phyloP scores from a whole-genome alignment of 2,113 vertebrate genomes.

The Sorex fumeus region DNA sequence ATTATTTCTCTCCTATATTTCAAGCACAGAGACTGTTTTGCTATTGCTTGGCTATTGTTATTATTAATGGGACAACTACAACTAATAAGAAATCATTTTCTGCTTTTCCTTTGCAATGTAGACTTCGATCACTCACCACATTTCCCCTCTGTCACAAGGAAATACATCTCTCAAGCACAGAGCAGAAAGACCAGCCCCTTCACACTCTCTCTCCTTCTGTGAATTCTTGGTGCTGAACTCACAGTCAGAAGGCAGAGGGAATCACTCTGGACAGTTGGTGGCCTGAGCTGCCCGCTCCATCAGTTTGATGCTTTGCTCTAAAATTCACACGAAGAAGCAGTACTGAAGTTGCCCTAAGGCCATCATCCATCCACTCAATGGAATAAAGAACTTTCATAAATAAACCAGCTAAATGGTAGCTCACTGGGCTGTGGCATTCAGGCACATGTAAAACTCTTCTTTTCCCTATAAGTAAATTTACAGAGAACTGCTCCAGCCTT shows the following conservation, averaged over 20 bases:
- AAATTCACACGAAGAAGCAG: conserved; percentile 26
- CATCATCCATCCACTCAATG: conserved; percentile 34
- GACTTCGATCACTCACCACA: conserved; percentile 19
- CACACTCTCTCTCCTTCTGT: not conserved
- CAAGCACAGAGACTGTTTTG: conserved; percentile 72
- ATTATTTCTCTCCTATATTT: conserved; percentile 65
- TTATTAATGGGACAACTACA: conserved; percentile 71
- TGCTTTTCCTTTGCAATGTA: conserved; percentile 29
- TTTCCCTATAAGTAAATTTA: not conserved
- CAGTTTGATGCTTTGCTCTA: not conserved
- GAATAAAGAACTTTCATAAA: conserved; percentile 75
- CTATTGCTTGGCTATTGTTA: conserved; percentile 65
- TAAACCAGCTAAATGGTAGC: conserved; percentile 68
- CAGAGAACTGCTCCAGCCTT: not conserved
- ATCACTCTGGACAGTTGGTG: conserved; percentile 38
- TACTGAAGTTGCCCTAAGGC: conserved; percentile 36
- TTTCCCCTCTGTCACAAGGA: not conserved
- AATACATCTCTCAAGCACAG: conserved; percentile 3
- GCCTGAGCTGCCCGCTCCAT: not conserved
- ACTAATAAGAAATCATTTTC: conserved; percentile 75
- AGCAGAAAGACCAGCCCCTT: not conserved
- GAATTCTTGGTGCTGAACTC: conserved; percentile 46
- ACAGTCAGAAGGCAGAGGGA: conserved; percentile 20
- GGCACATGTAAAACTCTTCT: not conserved
- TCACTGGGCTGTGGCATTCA: conserved; percentile 49